Evolutionary conservation across 2,113 vertebrate genomes (phyloP).

Genomic region (Hyla sarda): DNA sequence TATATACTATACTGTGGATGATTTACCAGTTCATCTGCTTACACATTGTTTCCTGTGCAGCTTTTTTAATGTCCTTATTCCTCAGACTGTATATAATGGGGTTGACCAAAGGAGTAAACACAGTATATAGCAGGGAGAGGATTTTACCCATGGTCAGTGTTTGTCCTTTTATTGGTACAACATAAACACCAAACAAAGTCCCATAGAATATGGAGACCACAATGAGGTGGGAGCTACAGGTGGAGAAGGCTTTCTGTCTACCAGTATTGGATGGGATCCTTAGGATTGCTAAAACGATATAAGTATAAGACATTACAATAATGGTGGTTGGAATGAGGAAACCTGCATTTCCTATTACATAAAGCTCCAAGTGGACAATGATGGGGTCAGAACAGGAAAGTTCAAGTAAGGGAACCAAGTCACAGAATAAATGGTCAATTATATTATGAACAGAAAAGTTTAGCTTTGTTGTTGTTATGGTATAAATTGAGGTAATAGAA

Average conservation of each 20-base stretch:
- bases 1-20: too few species aligned
- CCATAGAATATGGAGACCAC: constrained; percentile 9
- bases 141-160: neutral
- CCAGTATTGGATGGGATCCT: neutral
- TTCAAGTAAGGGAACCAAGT: neutral
- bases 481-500: neutral
- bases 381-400: neutral
- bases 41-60: neutral
- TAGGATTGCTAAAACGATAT: neutral
- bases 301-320: neutral
- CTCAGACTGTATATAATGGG: constrained; percentile 8
- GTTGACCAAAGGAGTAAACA: neutral
- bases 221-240: constrained; percentile 29
- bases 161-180: neutral
- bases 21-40: neutral
- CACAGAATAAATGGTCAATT: neutral
- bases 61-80: neutral
- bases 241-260: constrained; percentile 19
- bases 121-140: neutral
- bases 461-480: neutral
- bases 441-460: neutral
- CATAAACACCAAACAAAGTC: neutral
- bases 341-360: neutral
- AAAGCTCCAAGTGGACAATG: neutral
- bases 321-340: neutral